Base-by-base conservation (phyloP, 2,888 invertebrate genomes). In the Drosophila hawaiiensis region DNA sequence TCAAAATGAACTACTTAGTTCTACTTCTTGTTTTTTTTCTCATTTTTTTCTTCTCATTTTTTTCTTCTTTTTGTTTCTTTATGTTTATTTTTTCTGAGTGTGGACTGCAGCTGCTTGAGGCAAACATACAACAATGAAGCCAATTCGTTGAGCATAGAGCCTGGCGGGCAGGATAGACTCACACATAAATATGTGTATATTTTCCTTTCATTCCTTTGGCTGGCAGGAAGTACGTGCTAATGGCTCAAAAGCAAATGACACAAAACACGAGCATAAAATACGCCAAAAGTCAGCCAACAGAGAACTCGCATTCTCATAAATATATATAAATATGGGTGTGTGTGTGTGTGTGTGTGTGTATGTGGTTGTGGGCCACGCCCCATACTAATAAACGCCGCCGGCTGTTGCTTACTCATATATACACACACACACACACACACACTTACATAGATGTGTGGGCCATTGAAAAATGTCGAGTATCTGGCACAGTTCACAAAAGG, bases 1-100 rank as follows among this genome's bases (percentile, higher is more conserved):
- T 78, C 69, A 73, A 89, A 86, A 89, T 89, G 85, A 89, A 85
- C 89, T 85, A 89, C 85, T 85, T 89, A 89, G 87, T 86, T 86
- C 56, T 72, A 50, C 52, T 64, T 73, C 56, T 72, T 61, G 41
- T 50, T 58, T 49, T 35, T 55, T 41, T n/a, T n/a, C n/a, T n/a
- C n/a, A n/a, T n/a, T n/a, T 58, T 49, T 35, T 52, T 41, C 55
- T 49, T 49, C 35, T 70, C 39, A 49, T 52, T 41, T 54, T 31
- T 31, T 31, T 31, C 63, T 50, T 55, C 58, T 67, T 62, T 52
- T 52, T 33, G 53, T 68, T 59, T 35, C 22, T 29, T 41, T 63
- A 9, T 56, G n/a, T 52, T 25, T 49, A n/a, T 39, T 58, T 33
- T 29, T 22, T 29, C 29, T 68, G 16, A 16, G n/a, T 58, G 16